Conservation (phyloP, 2,888 invertebrate species). For the Rotaria sp. region DNA sequence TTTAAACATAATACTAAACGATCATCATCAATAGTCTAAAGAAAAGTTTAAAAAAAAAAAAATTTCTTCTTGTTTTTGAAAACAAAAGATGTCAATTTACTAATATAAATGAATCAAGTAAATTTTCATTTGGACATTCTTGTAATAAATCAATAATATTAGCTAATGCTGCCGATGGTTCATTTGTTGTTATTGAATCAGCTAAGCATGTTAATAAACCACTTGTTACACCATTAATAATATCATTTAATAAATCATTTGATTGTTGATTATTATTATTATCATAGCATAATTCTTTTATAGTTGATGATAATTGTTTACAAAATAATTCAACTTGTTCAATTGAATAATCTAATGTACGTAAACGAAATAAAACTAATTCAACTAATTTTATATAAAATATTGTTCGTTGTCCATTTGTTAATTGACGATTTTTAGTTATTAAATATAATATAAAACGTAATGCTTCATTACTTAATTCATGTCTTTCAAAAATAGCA, state of each 20-base stretch:
- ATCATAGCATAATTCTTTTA: slow-evolving; percentile 1
- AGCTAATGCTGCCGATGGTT: neutral
- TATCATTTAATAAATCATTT: neutral
- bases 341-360: neutral
- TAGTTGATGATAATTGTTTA: slow-evolving; percentile 17
- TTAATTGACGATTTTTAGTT: neutral
- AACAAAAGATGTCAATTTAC: neutral
- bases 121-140: slow-evolving; percentile 24
- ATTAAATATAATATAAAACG: neutral
- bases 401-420: neutral
- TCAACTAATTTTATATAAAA: slow-evolving; percentile 1
- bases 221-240: slow-evolving; percentile 16
- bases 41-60: neutral
- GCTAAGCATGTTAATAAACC: slow-evolving; percentile 24
- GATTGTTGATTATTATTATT: neutral
- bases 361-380: neutral
- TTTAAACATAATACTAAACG: neutral
- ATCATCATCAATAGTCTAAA: slow-evolving; percentile 26
- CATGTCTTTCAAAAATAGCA: neutral
- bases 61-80: neutral
- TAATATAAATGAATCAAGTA: slow-evolving; percentile 25
- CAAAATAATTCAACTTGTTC: slow-evolving; percentile 2
- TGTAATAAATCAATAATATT: slow-evolving; percentile 8
- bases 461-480: slow-evolving; percentile 17
- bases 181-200: neutral